Conservation (phyloP, 2,113 vertebrate genomes). For the Oryzias curvinotus region DNA sequence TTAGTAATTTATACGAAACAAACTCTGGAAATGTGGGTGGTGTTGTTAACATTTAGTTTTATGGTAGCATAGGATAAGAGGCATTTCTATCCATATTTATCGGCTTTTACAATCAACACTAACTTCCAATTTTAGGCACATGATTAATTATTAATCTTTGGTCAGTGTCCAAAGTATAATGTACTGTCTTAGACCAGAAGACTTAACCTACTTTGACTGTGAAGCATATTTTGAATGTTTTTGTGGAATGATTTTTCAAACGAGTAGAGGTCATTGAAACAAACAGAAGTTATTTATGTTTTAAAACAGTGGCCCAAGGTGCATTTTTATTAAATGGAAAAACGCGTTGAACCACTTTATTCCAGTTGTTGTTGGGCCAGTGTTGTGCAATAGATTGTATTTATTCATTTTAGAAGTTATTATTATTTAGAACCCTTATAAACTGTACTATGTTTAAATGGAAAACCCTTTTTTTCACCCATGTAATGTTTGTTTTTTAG, state of each 20-base stretch:
- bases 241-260: neutral
- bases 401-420: neutral
- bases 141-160: conserved; percentile 64
- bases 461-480: conserved; percentile 12
- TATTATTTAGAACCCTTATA: neutral
- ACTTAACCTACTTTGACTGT: conserved; percentile 1
- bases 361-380: neutral
- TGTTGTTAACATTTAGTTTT: too few species aligned
- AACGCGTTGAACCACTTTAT: too few species aligned
- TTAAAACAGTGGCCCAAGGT: conserved; percentile 7
- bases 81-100: too few species aligned
- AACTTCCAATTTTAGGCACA: neutral
- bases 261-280: conserved; percentile 22
- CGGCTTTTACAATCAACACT: conserved; percentile 5
- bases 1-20: too few species aligned
- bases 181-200: conserved; percentile 38
- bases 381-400: neutral
- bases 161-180: conserved; percentile 48
- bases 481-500: conserved; percentile 29
- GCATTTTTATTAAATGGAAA: too few species aligned
- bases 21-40: too few species aligned
- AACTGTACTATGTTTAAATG: conserved; percentile 8
- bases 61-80: too few species aligned
- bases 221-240: conserved; percentile 1
- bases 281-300: conserved; percentile 32